A percentile compares a stretch with the other conserved stretches of the same genome.
phyloP scores from a whole-genome alignment of 2,797 vertebrate species.

The Chloroceryle inda region DNA sequence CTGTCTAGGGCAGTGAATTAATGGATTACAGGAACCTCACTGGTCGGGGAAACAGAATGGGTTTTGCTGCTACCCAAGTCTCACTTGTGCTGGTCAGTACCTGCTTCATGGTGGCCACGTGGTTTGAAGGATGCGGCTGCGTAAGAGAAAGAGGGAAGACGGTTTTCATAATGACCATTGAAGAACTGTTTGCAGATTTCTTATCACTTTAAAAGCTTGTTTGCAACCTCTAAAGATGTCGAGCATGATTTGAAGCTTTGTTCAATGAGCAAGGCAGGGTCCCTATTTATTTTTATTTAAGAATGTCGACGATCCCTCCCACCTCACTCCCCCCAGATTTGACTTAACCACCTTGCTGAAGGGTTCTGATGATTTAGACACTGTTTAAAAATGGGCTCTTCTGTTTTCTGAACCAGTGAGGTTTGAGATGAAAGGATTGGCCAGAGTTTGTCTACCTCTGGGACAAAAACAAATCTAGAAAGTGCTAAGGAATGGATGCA shows the following conservation, averaged over 20 bases:
- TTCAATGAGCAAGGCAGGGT: slow-evolving; percentile 44
- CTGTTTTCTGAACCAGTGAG: slow-evolving; percentile 83
- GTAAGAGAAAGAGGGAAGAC: neutral
- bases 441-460: slow-evolving; percentile 86
- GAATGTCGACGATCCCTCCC: slow-evolving; percentile 24
- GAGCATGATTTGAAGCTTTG: slow-evolving; percentile 45
- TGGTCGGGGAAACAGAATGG: slow-evolving; percentile 69
- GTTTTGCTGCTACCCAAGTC: slow-evolving; percentile 32
- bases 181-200: neutral
- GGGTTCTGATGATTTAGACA: neutral
- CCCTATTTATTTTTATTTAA: slow-evolving; percentile 77
- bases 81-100: neutral
- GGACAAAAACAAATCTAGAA: slow-evolving; percentile 79
- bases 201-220: neutral
- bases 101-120: neutral
- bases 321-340: neutral
- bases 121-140: neutral
- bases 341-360: neutral
- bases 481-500: slow-evolving; percentile 85
- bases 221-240: neutral
- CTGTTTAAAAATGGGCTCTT: slow-evolving; percentile 54
- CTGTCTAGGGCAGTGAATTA: slow-evolving; percentile 79
- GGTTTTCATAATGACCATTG: neutral
- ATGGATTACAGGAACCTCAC: slow-evolving; percentile 69
- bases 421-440: slow-evolving; percentile 79